Conservation (phyloP, 2,888 invertebrate genomes). For the Clistopyga incitator region DNA sequence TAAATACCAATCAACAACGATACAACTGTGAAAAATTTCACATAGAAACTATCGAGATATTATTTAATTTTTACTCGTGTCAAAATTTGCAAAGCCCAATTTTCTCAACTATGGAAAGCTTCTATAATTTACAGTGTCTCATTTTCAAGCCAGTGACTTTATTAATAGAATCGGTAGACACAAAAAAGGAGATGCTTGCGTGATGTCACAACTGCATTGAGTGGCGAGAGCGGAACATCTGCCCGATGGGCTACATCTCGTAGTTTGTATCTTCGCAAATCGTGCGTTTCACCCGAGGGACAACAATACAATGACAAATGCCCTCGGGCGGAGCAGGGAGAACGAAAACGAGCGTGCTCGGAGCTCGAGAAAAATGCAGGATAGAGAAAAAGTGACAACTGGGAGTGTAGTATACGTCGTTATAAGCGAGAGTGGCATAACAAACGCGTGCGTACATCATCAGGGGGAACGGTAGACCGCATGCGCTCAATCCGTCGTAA, state of each 20-base stretch:
- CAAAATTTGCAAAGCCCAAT: neutral
- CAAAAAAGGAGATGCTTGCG: slow-evolving; percentile 37
- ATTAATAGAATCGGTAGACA: neutral
- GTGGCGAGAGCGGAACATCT: slow-evolving; percentile 48
- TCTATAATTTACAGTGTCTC: neutral
- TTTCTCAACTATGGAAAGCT: neutral
- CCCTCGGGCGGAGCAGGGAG: slow-evolving; percentile 48
- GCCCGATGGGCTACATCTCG: slow-evolving; percentile 39
- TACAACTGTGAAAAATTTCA: no score
- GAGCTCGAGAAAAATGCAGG: slow-evolving; percentile 42
- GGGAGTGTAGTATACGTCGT: slow-evolving; percentile 16
- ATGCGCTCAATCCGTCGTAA: slow-evolving; percentile 57
- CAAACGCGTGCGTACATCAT: slow-evolving; percentile 42
- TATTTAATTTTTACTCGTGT: no score
- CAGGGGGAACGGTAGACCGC: slow-evolving; percentile 31
- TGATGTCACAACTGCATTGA: slow-evolving; percentile 24
- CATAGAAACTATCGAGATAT: no score
- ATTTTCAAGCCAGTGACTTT: neutral
- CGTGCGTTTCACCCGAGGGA: slow-evolving; percentile 52
- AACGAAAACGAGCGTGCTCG: slow-evolving; percentile 47
- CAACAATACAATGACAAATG: slow-evolving; percentile 78
- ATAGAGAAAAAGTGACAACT: slow-evolving; percentile 20
- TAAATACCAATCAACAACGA: no score
- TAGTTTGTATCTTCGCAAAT: slow-evolving; percentile 54
- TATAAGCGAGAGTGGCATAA: slow-evolving; percentile 21